Evolutionary conservation across 1,140 invertebrate genomes (phyloP).

Genomic region (Eueides isabella): DNA sequence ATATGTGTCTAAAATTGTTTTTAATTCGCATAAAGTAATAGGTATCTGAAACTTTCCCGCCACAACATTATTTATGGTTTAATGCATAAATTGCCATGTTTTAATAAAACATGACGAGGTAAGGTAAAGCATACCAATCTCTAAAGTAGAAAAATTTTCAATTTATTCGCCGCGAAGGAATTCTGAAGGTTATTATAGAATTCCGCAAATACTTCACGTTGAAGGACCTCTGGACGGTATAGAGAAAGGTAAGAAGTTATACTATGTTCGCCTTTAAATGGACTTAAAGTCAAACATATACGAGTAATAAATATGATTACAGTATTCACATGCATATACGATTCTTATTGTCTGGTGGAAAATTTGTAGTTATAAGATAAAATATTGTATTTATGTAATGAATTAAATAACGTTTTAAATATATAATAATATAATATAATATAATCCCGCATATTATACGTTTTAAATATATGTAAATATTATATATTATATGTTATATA

Average conservation of each 20-base stretch:
- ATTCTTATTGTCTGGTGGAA: not conserved
- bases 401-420: too few species aligned
- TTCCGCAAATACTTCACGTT: slow-evolving; percentile 33
- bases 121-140: slow-evolving; percentile 40
- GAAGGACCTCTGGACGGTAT: slow-evolving; percentile 33
- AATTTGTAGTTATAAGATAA: too few species aligned
- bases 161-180: slow-evolving; percentile 40
- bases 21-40: not conserved
- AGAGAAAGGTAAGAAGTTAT: slow-evolving; percentile 1
- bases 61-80: slow-evolving; percentile 25
- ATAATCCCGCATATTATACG: too few species aligned
- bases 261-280: slow-evolving; percentile 16
- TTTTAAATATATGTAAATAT: too few species aligned
- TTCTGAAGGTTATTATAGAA: slow-evolving; percentile 40
- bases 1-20: too few species aligned
- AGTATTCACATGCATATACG: too few species aligned
- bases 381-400: too few species aligned
- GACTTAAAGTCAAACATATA: not conserved
- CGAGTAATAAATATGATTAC: too few species aligned
- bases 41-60: not conserved
- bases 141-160: slow-evolving; percentile 41
- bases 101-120: slow-evolving; percentile 42
- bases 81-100: slow-evolving; percentile 35
- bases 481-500: too few species aligned
- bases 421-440: too few species aligned